phyloP scores from a whole-genome alignment of 2,888 invertebrate genomes.

The Drosophila leonis region DNA sequence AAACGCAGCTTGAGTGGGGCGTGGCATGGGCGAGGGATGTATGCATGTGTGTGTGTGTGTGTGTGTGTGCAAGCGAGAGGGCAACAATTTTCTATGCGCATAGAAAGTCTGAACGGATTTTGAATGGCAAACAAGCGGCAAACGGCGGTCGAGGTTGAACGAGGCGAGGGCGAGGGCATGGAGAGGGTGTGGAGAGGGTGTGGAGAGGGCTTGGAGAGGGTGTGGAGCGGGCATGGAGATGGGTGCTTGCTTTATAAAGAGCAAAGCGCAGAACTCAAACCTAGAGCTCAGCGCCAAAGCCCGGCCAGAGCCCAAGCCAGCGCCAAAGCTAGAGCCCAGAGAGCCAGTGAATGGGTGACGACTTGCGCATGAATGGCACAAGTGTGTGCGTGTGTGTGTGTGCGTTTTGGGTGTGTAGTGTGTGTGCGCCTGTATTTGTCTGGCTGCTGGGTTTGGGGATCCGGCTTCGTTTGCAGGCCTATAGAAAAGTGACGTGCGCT shows the following conservation, averaged over 20 bases:
- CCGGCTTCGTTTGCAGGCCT: slow-evolving; percentile 67
- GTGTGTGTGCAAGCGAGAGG: slow-evolving; percentile 60
- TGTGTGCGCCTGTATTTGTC: slow-evolving; percentile 4
- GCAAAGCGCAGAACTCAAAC: slow-evolving; percentile 42
- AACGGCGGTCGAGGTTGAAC: slow-evolving; percentile 41
- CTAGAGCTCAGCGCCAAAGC: slow-evolving; percentile 42
- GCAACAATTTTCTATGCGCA: slow-evolving; percentile 70
- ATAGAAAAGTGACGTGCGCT: slow-evolving; percentile 80
- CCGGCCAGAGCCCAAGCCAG: slow-evolving; percentile 25
- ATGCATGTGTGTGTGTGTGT: slow-evolving; percentile 19
- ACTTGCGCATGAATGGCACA: slow-evolving; percentile 78
- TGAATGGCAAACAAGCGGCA: slow-evolving; percentile 79
- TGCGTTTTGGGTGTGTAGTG: slow-evolving; percentile 1
- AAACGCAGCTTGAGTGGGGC: slow-evolving; percentile 35
- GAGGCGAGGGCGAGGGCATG: not conserved
- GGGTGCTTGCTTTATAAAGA: slow-evolving; percentile 47
- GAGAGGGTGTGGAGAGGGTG: not conserved
- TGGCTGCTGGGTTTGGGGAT: slow-evolving; percentile 26
- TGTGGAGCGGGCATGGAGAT: not conserved
- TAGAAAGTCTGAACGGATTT: slow-evolving; percentile 82
- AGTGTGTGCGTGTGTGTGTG: slow-evolving; percentile 37
- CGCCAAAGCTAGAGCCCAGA: slow-evolving; percentile 16
- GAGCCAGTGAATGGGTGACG: slow-evolving; percentile 71
- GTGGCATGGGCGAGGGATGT: not conserved
- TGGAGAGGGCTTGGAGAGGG: not conserved